Conservation (phyloP, 2,888 invertebrate species). For the Smittia sp. region DNA sequence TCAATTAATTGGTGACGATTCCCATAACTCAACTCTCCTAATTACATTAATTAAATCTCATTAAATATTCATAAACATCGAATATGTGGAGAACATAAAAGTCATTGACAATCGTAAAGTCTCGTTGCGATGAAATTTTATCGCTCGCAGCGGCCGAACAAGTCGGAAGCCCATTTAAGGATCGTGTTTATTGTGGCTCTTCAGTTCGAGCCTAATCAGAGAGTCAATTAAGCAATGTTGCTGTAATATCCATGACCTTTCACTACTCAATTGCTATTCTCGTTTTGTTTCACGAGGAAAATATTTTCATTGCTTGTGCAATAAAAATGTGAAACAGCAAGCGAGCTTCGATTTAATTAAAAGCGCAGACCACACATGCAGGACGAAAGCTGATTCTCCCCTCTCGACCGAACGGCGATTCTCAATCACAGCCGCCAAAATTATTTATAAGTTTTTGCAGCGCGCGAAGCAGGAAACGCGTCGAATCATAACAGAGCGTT, state of each 20-base stretch:
- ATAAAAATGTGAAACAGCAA: background rate
- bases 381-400: background rate
- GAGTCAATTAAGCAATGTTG: background rate
- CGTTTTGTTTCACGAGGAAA: background rate
- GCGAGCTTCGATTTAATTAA: background rate
- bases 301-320: background rate
- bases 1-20: background rate
- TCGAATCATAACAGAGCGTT: background rate
- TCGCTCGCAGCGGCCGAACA: background rate
- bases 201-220: too few relatives aligned
- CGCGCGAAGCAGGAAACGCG: background rate
- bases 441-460: background rate
- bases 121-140: background rate
- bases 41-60: constrained; percentile 18
- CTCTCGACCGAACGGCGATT: background rate
- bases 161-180: too few relatives aligned
- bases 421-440: background rate
- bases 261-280: background rate
- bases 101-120: background rate
- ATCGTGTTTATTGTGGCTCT: too few relatives aligned
- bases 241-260: background rate
- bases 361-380: background rate
- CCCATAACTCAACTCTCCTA: background rate
- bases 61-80: constrained; percentile 16
- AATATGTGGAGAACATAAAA: background rate